Evolutionary conservation across 2,888 invertebrate species (phyloP), one percentile per base, ranked within the genome.

Genomic region (Brachylomia viminalis): DNA sequence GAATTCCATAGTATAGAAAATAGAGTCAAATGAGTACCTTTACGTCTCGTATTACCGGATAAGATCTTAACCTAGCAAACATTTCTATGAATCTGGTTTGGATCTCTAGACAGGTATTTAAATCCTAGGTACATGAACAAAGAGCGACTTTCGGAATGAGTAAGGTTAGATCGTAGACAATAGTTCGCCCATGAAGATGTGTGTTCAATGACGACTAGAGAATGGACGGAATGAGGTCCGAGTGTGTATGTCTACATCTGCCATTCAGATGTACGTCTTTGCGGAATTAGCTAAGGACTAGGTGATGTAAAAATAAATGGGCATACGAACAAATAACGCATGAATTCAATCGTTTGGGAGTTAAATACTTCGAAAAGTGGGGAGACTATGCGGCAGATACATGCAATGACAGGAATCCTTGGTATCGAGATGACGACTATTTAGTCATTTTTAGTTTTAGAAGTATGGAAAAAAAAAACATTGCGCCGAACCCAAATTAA

Each of bases 111-210:
- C 64, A 66, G 70, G 61, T 78, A 68, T 76, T 75, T 54, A 79
- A 77, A 76, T 59, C 70, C 62, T 73, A 82, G 59, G 72, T 75
- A 77, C 83, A 78, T 69, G 62, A 83, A 84, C 84, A 87, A 86
- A 77, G 81, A 79, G 62, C 72, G 65, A 79, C 86, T 85, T 83
- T 85, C 87, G 70, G 83, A 86, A 82, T 59, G 72, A 77, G 78
- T 83, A 82, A 88, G 87, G 88, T 87, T 88, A 88, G 76, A 69
- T 83, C 64, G 61, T 45, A 83, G 76, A 87, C 87, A 87, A 88
- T 85, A 73, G 82, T 27, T 72, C 42, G 87, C 87, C 88, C 85
- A 72, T 88, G 87, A 87, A 88, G 88, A 86, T 84, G 80, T 72
- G 62, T 70, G 76, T 78, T 87, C 88, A 88, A 87, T 87, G 88